Evolutionary conservation across 2,797 vertebrate genomes (phyloP), one percentile per base, ranked within the genome.

Genomic region (Menidia menidia): DNA sequence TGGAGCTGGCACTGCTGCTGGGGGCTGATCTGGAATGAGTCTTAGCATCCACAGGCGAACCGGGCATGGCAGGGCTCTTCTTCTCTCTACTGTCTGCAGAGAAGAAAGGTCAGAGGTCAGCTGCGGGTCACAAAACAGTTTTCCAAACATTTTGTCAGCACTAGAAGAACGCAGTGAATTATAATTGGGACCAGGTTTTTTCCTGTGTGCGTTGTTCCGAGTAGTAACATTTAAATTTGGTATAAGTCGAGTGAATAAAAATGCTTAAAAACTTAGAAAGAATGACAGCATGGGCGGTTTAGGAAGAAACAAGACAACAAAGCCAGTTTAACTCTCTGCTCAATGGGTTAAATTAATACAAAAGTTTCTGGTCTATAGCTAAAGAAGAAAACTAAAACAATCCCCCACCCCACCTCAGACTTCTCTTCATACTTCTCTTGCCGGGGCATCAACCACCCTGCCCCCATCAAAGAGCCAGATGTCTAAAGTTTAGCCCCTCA

Each of bases 11-110:
- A 59, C 87, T 92, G 90, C 90, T 91, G 81, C 87, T 89, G 78
- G 96, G 96, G 87, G 95, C 96, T 76, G 96, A 96, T 94, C 98
- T 96, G 91, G 97, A 96, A 93, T 98, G 97, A 87, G 95, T 96
- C 93, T 99, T 99, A 92, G 97, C 96, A 95, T 98, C 97, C 95
- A 97, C 97, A 65, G 97, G 97, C 81, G 98, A 99, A 89, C 97
- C 97, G 86, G 98, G 98, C 97, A 99, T 99, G 92, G 96, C 96
- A 96, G 96, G 96, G 84, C 94, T 92, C 93, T 96, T 97, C 96
- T 96, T 98, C 94, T 97, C 97, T 95, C 94, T 92, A 90, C 95
- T 94, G 96, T 96, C 98, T 99, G 92, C 51, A 78, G 60, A 66
- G 15, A 39, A 39, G 10, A 39, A 39, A 39, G 10, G 31, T 16